Base-by-base conservation (phyloP, 2,888 invertebrate species). In the Drosophila multiciliata region DNA sequence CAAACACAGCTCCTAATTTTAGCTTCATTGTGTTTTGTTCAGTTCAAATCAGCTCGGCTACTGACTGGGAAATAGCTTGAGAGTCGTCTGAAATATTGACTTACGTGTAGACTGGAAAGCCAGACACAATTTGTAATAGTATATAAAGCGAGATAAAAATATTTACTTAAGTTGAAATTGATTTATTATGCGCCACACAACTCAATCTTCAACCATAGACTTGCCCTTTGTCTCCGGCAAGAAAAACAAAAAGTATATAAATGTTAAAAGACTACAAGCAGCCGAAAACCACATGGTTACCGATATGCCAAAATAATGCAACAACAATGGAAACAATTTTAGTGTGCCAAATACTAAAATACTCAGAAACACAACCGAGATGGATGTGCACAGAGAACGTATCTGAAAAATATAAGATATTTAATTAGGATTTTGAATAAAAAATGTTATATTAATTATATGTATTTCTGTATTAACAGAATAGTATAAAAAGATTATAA, bases 141-240 rank as follows among this genome's bases (percentile, higher is more conserved):
- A 64, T 61, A 69, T 79, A 66, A 69, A 36, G 36, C 32, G 2
- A 40, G 35, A n/a, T 60, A 53, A 62, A 49, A 23, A 52, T 40
- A 17, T 60, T 78, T 59, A 66, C 26, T 35, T 49, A 26, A 50
- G 42, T 36, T 17, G 0, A 40, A 36, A 55, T 45, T 3, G 48
- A 64, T 80, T 80, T 80, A 75, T 78, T 78, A 32, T 8, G 1
- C 15, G 12, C n/a, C 29, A 26, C 3, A 8, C n/a, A 42, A 4
- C 12, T 69, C 80, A 91, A 59, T 91, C 91, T 9, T 72, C 71
- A 26, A 90, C 73, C 82, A 93, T 83, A 2, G 87, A 88, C 78
- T 91, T 92, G 20, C 91, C 91, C 45, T 92, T 92, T 1, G 93
- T 93, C 75, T 93, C 93, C 12, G 85, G 83, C 48, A 93, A 62